Percentiles rank a stretch among this genome's conserved stretches.
Evolutionary conservation across 2,888 invertebrate genomes (phyloP).

Genomic region (Drosophila eohydei): DNA sequence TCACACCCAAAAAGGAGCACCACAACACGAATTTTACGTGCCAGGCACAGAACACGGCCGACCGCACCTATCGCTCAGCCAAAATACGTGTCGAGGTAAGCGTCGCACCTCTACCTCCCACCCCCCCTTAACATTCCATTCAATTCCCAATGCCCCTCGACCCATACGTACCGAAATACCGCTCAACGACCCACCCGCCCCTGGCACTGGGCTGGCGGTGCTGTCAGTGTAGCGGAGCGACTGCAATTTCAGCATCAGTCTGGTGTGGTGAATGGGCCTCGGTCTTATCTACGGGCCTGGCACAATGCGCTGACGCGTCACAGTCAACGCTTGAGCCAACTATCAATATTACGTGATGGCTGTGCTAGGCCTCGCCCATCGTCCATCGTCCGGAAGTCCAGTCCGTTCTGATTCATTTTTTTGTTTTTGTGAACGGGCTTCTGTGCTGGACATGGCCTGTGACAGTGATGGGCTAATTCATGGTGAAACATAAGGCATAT

Average conservation of each 20-base stretch:
- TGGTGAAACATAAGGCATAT: slow-evolving; percentile 30
- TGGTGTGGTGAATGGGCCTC: slow-evolving; percentile 7
- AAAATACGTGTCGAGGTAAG: slow-evolving; percentile 92
- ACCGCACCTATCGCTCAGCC: slow-evolving; percentile 92
- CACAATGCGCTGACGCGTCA: slow-evolving; percentile 58
- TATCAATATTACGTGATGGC: slow-evolving; percentile 63
- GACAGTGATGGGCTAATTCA: slow-evolving; percentile 75
- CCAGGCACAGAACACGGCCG: slow-evolving; percentile 96
- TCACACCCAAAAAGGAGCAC: slow-evolving; percentile 94
- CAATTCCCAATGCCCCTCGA: not conserved
- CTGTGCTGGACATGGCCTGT: slow-evolving; percentile 42
- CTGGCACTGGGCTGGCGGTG: not conserved
- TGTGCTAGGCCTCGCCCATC: slow-evolving; percentile 1
- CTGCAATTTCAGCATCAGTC: slow-evolving; percentile 46
- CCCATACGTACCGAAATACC: not conserved
- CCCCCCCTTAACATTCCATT: slow-evolving; percentile 2
- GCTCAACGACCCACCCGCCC: too few relatives aligned
- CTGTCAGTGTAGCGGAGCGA: slow-evolving; percentile 19
- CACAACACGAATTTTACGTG: slow-evolving; percentile 96
- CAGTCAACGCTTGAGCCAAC: slow-evolving; percentile 64
- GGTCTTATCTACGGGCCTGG: slow-evolving; percentile 50
- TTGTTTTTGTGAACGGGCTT: slow-evolving; percentile 46
- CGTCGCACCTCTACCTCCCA: not conserved
- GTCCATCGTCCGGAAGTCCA: not conserved
- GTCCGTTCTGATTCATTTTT: slow-evolving; percentile 15